These are phyloP conservation scores for Sycophila texana DNA, from an alignment of 2,888 invertebrate species.

Conservation along the genomic window DNA sequence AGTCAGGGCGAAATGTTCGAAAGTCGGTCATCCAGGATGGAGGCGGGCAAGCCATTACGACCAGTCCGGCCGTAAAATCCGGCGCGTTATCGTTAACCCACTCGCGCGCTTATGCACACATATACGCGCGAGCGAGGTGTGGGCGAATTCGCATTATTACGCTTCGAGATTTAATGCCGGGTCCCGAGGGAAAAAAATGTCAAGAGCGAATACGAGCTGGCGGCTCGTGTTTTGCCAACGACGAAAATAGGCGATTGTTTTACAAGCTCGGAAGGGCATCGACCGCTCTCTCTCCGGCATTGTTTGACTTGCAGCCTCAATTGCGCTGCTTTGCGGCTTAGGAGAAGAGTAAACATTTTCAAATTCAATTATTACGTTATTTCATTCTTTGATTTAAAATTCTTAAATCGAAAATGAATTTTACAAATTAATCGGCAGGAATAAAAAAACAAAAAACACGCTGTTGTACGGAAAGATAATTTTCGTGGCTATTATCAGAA, in stretches of 20 bases:
- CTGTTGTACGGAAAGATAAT: too few relatives aligned
- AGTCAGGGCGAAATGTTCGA: not conserved
- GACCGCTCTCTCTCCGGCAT: not conserved
- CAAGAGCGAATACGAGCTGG: not conserved
- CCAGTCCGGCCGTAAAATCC: constrained; percentile 28
- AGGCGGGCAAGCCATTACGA: constrained; percentile 10
- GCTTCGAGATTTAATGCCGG: constrained; percentile 27
- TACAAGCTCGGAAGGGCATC: not conserved
- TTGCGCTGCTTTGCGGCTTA: too few relatives aligned
- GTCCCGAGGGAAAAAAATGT: not conserved
- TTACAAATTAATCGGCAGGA: too few relatives aligned
- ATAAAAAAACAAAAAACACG: too few relatives aligned
- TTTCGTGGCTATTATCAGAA: too few relatives aligned
- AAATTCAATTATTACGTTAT: too few relatives aligned
- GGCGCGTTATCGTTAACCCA: constrained; percentile 33
- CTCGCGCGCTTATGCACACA: not conserved
- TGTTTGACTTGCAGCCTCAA: not conserved
- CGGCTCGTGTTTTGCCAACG: not conserved
- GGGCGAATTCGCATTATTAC: constrained; percentile 35
- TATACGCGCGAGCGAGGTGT: not conserved
- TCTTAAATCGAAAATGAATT: too few relatives aligned
- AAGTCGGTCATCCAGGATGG: constrained; percentile 39
- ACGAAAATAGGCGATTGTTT: not conserved
- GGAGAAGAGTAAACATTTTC: too few relatives aligned
- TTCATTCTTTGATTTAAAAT: too few relatives aligned